A percentile compares a stretch with the other conserved stretches of the same genome.
phyloP scores from a whole-genome alignment of 1,140 invertebrate genomes.

The Semibalanus balanoides region DNA sequence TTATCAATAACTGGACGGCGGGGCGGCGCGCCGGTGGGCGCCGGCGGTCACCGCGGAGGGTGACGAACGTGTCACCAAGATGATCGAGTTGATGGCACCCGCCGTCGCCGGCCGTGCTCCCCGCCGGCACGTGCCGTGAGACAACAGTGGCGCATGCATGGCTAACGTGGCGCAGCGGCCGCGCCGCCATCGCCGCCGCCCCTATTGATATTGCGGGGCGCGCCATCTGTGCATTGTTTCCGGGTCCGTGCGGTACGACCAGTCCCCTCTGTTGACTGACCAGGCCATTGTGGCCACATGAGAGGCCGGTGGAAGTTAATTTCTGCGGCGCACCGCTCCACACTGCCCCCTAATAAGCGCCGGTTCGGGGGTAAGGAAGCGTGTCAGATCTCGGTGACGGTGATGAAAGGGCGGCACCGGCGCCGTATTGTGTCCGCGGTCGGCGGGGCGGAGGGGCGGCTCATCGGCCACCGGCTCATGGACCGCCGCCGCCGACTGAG shows the following conservation, averaged over 20 bases:
- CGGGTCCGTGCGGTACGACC: too few species aligned
- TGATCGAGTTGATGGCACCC: neutral
- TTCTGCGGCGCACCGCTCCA: neutral
- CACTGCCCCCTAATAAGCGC: neutral
- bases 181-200: too few species aligned
- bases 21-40: too few species aligned
- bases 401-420: neutral
- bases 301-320: neutral
- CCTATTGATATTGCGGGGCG: neutral
- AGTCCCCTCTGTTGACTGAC: neutral
- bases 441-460: too few species aligned
- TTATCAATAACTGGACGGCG: too few species aligned
- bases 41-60: too few species aligned
- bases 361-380: neutral
- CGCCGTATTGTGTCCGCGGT: neutral
- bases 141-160: neutral
- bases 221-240: neutral
- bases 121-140: neutral
- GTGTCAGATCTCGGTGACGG: neutral
- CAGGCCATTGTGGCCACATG: neutral
- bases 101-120: too few species aligned
- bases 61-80: neutral
- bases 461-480: neutral
- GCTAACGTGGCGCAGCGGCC: neutral
- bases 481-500: too few species aligned